phyloP scores from a whole-genome alignment of 2,888 invertebrate species.

The Cephus pygmeus region DNA sequence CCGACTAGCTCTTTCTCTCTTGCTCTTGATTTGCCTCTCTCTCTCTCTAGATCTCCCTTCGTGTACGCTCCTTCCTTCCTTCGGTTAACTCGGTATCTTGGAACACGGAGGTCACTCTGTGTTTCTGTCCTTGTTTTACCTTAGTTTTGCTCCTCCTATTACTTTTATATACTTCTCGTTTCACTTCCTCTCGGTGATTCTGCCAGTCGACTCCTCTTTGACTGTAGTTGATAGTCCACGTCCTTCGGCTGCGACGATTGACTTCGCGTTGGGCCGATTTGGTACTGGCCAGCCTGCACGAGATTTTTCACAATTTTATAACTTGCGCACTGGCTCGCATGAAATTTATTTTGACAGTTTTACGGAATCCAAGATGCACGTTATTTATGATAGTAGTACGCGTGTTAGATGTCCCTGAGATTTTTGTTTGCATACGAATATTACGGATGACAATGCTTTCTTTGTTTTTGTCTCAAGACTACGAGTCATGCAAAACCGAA shows the following conservation, averaged over 20 bases:
- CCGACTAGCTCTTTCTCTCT: constrained; percentile 23
- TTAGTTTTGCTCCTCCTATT: not conserved
- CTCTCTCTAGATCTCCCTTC: constrained; percentile 20
- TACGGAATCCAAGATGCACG: not conserved
- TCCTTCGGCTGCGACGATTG: not conserved
- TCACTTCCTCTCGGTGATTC: not conserved
- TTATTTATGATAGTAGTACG: not conserved
- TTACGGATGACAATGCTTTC: not conserved
- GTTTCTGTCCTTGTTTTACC: not conserved
- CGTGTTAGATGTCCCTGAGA: not conserved
- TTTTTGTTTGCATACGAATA: not conserved
- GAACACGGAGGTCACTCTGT: not conserved
- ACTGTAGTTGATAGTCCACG: not conserved
- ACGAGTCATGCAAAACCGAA: not conserved
- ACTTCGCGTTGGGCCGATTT: not conserved
- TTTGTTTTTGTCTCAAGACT: not conserved
- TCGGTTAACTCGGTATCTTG: not conserved
- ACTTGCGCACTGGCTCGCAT: not conserved
- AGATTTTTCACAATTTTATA: not conserved
- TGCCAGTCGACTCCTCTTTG: not conserved
- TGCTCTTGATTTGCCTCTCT: constrained; percentile 22
- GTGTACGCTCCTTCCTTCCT: constrained; percentile 4
- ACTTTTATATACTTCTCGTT: not conserved
- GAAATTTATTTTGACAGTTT: not conserved
- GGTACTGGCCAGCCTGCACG: not conserved